These are phyloP conservation scores for Lepidothrix coronata DNA, from an alignment of 2,113 vertebrate genomes.

Conservation along the genomic window DNA sequence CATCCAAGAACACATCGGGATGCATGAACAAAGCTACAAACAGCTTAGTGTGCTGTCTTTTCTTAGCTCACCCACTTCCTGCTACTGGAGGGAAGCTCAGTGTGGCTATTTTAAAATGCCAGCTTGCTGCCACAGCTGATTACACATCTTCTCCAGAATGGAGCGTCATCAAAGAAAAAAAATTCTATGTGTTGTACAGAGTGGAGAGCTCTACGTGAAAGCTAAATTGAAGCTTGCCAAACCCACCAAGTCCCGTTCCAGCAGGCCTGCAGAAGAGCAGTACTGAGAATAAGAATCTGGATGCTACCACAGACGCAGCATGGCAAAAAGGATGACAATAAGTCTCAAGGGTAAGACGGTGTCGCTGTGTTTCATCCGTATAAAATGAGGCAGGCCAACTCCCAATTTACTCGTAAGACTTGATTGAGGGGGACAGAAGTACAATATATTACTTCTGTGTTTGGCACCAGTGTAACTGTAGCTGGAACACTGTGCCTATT, in stretches of 20 bases:
- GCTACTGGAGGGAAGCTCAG: background rate
- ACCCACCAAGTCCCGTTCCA: background rate
- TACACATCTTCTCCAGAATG: background rate
- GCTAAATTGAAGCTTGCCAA: background rate
- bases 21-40: background rate
- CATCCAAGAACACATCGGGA: rapidly evolving
- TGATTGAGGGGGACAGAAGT: background rate
- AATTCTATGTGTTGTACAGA: rapidly evolving
- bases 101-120: background rate
- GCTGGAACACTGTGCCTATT: background rate
- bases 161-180: background rate
- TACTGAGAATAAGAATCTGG: background rate
- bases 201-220: background rate
- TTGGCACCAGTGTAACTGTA: background rate
- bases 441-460: background rate
- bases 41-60: background rate
- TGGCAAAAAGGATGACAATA: background rate
- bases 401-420: background rate
- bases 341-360: background rate
- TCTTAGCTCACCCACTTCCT: background rate
- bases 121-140: background rate
- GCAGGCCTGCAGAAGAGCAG: background rate
- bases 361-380: background rate
- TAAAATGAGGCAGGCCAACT: background rate
- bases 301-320: background rate